Evolutionary conservation across 2,888 invertebrate species (phyloP).

Genomic region (Schrankia costaestrigalis): DNA sequence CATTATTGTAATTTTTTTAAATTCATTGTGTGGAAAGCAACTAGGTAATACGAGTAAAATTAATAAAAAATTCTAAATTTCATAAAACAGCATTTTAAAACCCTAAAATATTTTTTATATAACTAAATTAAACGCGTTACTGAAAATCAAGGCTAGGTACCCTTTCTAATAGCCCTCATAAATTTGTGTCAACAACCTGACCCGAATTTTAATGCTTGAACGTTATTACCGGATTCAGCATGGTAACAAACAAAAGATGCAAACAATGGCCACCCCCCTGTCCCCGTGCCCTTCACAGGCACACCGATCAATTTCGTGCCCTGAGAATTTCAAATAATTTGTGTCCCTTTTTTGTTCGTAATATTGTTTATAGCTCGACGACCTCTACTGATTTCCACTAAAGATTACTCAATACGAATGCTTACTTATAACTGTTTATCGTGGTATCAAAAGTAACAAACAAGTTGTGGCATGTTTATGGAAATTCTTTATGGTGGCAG

Average conservation of each 20-base stretch:
- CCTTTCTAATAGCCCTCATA: conserved; percentile 62
- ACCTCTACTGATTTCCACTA: background rate
- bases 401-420: background rate
- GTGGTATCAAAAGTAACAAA: background rate
- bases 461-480: background rate
- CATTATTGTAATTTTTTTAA: too few relatives aligned
- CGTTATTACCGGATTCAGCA: conserved; percentile 65
- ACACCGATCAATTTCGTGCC: conserved; percentile 32
- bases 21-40: too few relatives aligned
- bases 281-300: conserved; percentile 33
- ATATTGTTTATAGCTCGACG: conserved; percentile 2
- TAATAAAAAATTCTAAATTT: too few relatives aligned
- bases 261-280: conserved; percentile 52
- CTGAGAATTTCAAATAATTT: conserved; percentile 25
- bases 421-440: conserved; percentile 7
- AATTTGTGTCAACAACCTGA: conserved; percentile 73
- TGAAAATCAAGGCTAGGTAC: conserved; percentile 52
- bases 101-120: conserved; percentile 8
- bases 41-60: too few relatives aligned
- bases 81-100: background rate
- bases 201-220: conserved; percentile 71
- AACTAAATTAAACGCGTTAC: conserved; percentile 21
- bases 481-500: background rate
- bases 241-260: conserved; percentile 65
- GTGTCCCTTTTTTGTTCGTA: conserved; percentile 9